Evolutionary conservation across 2,797 vertebrate species (phyloP), one percentile per base, ranked within the genome.

Genomic region (Babyrousa celebensis): DNA sequence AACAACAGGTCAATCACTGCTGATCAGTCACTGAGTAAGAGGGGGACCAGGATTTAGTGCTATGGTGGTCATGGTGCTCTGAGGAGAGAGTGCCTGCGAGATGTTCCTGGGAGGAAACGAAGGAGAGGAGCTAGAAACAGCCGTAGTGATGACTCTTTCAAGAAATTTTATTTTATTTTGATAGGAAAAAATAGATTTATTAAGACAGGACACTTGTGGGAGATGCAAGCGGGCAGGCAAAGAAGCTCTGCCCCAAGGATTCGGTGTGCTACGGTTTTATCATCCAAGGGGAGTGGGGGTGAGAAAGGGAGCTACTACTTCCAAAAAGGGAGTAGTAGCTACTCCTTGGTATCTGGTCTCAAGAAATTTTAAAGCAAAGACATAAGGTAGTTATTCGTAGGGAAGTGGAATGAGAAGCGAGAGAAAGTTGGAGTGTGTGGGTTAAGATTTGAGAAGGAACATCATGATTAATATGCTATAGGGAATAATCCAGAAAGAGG

Each of bases 331-430:
- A 48, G 43, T 48, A 48, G 43, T 48, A 48, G 43, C 43, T 48
- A 7, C 43, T 48, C 43, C 43, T 48, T 48, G 43, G 43, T 48
- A 48, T 48, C 43, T 10, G 9, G 43, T 48, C 43, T 65, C 25
- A 91, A 20, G 29, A 43, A 68, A 6, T 78, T 90, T 63, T 62
- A 87, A 89, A 86, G 25, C 85, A 83, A 92, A 48, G n/a, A 67
- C 23, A 62, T 29, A 60, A 29, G 27, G 3, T 60, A 62, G 29
- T 78, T 67, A 5, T 52, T 63, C 54, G 25, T 65, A 29, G 8
- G 56, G 40, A 87, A 87, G 32, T 88, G 58, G 23, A 43, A 65
- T 67, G 23, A 56, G 36, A 18, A 7, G 1, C 65, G 87, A 78
- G 74, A 36, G 43, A 71, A 91, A 65, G 27, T 63, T 63, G 71